Percentiles rank a stretch among this genome's conserved stretches.
Conservation (phyloP, 2,888 invertebrate genomes). For the Mayetiola destructor region DNA sequence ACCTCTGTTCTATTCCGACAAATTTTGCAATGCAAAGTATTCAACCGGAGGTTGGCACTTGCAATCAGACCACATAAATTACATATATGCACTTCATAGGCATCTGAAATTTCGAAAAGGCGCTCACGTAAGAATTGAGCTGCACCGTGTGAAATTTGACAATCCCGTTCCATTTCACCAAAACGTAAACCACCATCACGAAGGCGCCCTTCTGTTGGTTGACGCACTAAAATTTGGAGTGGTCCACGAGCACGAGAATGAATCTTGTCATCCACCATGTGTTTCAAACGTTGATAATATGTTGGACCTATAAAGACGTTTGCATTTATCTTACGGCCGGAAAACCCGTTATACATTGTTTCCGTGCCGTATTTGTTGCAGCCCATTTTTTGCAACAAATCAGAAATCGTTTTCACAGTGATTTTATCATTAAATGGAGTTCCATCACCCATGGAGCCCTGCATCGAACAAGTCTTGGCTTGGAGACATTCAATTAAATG, state of each 20-base stretch:
- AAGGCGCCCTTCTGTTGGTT: conserved; percentile 99
- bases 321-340: conserved; percentile 94
- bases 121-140: conserved; percentile 79
- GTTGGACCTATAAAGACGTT: conserved; percentile 71
- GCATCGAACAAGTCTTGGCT: conserved; percentile 81
- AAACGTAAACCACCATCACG: conserved; percentile 98
- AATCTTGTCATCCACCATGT: conserved; percentile 99
- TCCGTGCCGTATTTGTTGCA: conserved; percentile 84
- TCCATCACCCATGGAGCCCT: conserved; percentile 99
- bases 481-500: conserved; percentile 99
- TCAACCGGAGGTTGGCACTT: conserved; percentile 92
- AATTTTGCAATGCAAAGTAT: conserved; percentile 97
- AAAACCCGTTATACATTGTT: conserved; percentile 96
- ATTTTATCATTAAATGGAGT: conserved; percentile 99
- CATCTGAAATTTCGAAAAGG: conserved; percentile 97
- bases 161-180: conserved; percentile 99
- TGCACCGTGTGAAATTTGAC: conserved; percentile 98
- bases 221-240: conserved; percentile 93
- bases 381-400: conserved; percentile 90
- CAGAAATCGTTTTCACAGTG: conserved; percentile 98
- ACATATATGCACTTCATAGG: conserved; percentile 95
- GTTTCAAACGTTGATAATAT: conserved; percentile 93
- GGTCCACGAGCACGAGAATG: conserved; percentile 95
- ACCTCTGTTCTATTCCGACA: conserved; percentile 98
- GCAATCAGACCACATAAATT: conserved; percentile 96